phyloP scores from a whole-genome alignment of 1,140 invertebrate species.

The Drosophila sechellia region DNA sequence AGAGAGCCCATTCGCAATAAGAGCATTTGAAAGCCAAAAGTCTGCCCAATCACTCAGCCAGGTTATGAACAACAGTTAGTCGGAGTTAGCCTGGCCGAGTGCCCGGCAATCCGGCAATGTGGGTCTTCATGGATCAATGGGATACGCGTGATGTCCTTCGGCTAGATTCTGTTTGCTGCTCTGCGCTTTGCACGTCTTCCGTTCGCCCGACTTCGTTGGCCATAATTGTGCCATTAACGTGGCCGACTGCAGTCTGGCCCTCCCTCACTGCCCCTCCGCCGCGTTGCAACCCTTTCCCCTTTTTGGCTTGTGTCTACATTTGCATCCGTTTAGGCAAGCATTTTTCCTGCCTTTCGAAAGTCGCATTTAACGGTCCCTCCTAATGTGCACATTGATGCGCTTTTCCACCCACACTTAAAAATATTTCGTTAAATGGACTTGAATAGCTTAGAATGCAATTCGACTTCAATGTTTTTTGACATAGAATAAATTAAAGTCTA shows the following conservation, averaged over 20 bases:
- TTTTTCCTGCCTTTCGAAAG: conserved; percentile 67
- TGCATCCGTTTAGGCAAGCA: conserved; percentile 69
- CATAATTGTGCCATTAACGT: conserved; percentile 80
- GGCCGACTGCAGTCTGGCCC: conserved; percentile 36
- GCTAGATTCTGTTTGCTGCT: conserved; percentile 74
- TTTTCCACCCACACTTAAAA: conserved; percentile 42
- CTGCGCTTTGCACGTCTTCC: conserved; percentile 76
- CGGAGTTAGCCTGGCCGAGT: conserved; percentile 33
- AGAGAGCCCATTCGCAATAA: not conserved
- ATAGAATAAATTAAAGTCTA: too few relatives aligned
- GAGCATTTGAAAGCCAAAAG: conserved; percentile 37
- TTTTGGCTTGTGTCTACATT: conserved; percentile 77
- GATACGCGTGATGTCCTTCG: conserved; percentile 84
- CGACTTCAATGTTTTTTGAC: too few relatives aligned
- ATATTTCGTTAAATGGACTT: not conserved
- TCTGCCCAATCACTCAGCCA: conserved; percentile 74
- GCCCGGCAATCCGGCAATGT: conserved; percentile 53
- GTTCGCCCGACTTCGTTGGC: conserved; percentile 73
- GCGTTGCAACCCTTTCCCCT: not conserved
- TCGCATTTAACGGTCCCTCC: conserved; percentile 74
- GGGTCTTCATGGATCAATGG: conserved; percentile 84
- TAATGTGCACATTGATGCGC: conserved; percentile 77
- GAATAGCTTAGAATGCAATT: too few relatives aligned
- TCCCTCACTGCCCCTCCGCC: not conserved
- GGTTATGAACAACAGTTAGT: conserved; percentile 82